phyloP scores from a whole-genome alignment of 2,797 vertebrate genomes.

The Enteromius afrohamiltoni region DNA sequence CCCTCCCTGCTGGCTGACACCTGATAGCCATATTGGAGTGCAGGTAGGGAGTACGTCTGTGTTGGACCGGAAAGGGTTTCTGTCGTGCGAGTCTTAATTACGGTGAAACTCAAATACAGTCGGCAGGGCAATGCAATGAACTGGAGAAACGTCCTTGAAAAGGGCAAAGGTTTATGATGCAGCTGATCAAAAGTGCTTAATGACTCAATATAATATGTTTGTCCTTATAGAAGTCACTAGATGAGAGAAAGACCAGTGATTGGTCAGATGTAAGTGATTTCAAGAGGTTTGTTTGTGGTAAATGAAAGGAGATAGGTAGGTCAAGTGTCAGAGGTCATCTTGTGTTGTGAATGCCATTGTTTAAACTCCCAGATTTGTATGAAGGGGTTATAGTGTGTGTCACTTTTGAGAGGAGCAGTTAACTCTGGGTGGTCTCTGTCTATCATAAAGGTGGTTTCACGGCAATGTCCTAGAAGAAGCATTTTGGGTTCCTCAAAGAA shows the following conservation, averaged over 20 bases:
- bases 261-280: neutral
- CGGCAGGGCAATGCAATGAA: neutral
- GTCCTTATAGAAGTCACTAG: constrained; percentile 15
- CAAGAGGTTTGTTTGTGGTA: neutral
- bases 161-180: constrained; percentile 42
- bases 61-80: constrained; percentile 31
- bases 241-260: neutral
- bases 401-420: neutral
- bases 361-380: constrained; percentile 21
- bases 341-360: constrained; percentile 20
- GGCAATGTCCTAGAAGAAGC: neutral
- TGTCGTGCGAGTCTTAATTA: constrained; percentile 44
- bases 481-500: neutral
- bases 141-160: neutral
- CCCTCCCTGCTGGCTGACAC: constrained; percentile 29
- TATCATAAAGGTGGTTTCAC: neutral
- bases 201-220: constrained; percentile 11
- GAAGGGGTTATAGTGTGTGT: neutral
- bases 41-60: constrained; percentile 30
- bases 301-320: constrained; percentile 7
- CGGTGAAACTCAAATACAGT: constrained; percentile 37
- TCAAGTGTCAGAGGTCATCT: constrained; percentile 33
- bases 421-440: constrained; percentile 41
- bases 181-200: neutral
- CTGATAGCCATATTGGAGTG: constrained; percentile 47